Conservation (phyloP, 2,888 invertebrate genomes). For the Tenthredo amoena region DNA sequence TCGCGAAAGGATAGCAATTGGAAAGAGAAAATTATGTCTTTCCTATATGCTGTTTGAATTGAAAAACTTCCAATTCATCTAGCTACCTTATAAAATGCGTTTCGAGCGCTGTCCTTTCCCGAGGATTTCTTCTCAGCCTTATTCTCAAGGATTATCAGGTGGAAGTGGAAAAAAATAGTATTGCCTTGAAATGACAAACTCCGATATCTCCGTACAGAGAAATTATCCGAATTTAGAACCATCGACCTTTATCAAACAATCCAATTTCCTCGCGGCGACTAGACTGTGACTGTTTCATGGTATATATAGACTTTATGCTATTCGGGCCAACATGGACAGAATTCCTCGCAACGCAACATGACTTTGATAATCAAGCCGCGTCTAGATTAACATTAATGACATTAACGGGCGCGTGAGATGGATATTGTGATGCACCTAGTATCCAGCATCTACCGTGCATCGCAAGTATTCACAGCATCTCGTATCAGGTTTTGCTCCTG, state of each 20-base stretch:
- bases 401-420: slow-evolving; percentile 33
- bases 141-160: not conserved
- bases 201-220: not conserved
- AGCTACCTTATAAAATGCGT: not conserved
- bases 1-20: too few species aligned
- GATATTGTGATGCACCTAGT: slow-evolving; percentile 40
- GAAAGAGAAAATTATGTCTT: not conserved
- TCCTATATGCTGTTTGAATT: not conserved
- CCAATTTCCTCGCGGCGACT: not conserved
- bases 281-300: not conserved
- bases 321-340: slow-evolving; percentile 10
- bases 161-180: not conserved
- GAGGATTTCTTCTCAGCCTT: not conserved
- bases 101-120: too few species aligned
- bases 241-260: not conserved
- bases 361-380: slow-evolving; percentile 31
- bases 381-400: slow-evolving; percentile 39
- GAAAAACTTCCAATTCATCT: not conserved
- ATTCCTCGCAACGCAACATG: not conserved
- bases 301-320: not conserved
- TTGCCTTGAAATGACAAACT: not conserved
- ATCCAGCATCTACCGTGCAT: slow-evolving; percentile 22
- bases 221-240: not conserved
- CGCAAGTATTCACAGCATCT: slow-evolving; percentile 15
- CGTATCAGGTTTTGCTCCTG: slow-evolving; percentile 26